Percentiles rank a stretch among this genome's conserved stretches.
These are phyloP conservation scores for Drosophila busckii DNA, from an alignment of 1,140 invertebrate species.

Conservation along the genomic window DNA sequence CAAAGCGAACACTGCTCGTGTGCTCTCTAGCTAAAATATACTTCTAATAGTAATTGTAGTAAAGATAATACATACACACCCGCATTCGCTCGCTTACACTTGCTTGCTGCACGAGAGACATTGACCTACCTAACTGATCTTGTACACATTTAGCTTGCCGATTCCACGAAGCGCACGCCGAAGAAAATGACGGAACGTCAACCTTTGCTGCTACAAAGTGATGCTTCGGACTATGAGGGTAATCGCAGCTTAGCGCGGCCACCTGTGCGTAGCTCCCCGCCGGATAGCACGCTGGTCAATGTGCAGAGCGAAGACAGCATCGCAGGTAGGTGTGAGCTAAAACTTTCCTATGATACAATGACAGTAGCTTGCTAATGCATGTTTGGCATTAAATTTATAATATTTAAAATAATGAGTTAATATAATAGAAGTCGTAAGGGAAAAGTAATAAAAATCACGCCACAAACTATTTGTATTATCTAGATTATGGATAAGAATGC, in stretches of 20 bases:
- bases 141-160: slow-evolving; percentile 40
- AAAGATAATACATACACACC: neutral
- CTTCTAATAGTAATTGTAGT: no score
- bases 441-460: neutral
- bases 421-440: neutral
- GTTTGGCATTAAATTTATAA: no score
- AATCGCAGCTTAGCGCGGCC: slow-evolving; percentile 37
- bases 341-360: slow-evolving; percentile 7
- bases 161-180: slow-evolving; percentile 47
- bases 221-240: slow-evolving; percentile 52
- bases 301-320: slow-evolving; percentile 74
- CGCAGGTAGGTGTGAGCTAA: slow-evolving; percentile 48
- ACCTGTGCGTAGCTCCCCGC: slow-evolving; percentile 74
- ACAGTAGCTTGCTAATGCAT: slow-evolving; percentile 17
- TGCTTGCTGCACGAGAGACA: neutral
- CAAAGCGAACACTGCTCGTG: slow-evolving; percentile 24
- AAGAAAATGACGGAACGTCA: slow-evolving; percentile 79
- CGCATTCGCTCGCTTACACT: neutral
- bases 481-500: neutral
- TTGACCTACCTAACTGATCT: slow-evolving; percentile 10
- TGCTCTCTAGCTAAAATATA: neutral
- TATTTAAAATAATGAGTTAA: neutral
- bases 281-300: slow-evolving; percentile 77
- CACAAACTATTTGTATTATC: neutral
- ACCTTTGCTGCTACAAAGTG: slow-evolving; percentile 73